phyloP scores from a whole-genome alignment of 1,140 invertebrate species.

The Musca vetustissima region DNA sequence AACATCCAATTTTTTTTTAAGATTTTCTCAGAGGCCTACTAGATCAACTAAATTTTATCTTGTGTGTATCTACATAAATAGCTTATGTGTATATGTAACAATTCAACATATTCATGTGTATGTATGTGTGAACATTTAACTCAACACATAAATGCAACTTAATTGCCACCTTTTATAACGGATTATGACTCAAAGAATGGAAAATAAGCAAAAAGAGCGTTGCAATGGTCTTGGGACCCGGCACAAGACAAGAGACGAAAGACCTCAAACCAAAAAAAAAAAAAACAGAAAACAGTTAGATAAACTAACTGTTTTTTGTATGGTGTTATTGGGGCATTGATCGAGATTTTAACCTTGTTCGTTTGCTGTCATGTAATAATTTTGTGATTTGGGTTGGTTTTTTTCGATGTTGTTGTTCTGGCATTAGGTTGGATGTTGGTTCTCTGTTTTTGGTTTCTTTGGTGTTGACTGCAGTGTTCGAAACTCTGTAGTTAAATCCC shows the following conservation, averaged over 20 bases:
- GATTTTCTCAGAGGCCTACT: too few relatives aligned
- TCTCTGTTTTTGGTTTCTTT: too few relatives aligned
- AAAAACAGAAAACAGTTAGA: constrained; percentile 3
- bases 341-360: constrained; percentile 20
- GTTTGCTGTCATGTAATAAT: constrained; percentile 19
- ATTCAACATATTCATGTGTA: neutral
- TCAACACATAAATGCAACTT: constrained; percentile 15
- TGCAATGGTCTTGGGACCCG: neutral
- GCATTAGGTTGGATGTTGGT: neutral
- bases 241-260: neutral
- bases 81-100: too few relatives aligned
- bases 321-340: constrained; percentile 13
- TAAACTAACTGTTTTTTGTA: neutral
- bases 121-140: neutral
- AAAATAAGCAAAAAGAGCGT: too few relatives aligned
- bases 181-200: constrained; percentile 10
- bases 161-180: constrained; percentile 20
- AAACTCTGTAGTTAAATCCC: too few relatives aligned
- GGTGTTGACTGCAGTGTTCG: too few relatives aligned
- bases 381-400: neutral
- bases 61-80: too few relatives aligned
- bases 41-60: too few relatives aligned
- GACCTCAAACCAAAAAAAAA: too few relatives aligned
- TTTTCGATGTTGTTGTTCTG: neutral
- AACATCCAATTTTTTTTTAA: too few relatives aligned